Conservation (phyloP, 2,113 vertebrate species). For the Andinoacara biseriatus region DNA sequence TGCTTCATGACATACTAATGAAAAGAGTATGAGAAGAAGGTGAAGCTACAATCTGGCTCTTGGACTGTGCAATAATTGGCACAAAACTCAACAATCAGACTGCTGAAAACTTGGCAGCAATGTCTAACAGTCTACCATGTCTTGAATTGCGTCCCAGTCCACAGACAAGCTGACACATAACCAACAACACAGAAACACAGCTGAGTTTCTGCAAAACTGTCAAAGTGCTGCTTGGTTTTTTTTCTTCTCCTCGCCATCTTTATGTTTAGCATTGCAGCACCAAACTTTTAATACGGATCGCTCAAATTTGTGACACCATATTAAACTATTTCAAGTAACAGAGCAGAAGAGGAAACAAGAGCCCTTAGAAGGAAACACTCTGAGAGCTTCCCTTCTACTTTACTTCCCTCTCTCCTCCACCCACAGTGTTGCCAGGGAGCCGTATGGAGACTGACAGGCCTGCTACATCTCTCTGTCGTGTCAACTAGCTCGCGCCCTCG, state of each 20-base stretch:
- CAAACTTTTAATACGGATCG: constrained; percentile 53
- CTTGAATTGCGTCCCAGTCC: constrained; percentile 39
- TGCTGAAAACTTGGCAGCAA: constrained; percentile 34
- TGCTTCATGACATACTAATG: neutral
- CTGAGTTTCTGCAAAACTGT: constrained; percentile 9
- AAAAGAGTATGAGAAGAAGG: constrained; percentile 10
- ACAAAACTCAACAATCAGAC: constrained; percentile 43
- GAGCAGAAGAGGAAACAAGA: constrained; percentile 51
- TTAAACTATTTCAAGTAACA: constrained; percentile 27
- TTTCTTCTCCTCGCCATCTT: constrained; percentile 12
- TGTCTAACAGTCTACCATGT: constrained; percentile 22
- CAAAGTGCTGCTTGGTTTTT: constrained; percentile 15
- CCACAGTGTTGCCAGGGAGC: constrained; percentile 49
- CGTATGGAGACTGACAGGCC: constrained; percentile 72
- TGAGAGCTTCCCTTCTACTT: constrained; percentile 24
- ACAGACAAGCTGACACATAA: constrained; percentile 33
- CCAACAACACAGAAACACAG: constrained; percentile 14
- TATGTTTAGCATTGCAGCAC: constrained; percentile 10
- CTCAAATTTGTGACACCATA: constrained; percentile 50
- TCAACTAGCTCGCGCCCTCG: constrained; percentile 69
- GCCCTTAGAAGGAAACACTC: constrained; percentile 34
- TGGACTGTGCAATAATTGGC: constrained; percentile 40
- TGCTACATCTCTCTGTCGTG: constrained; percentile 62
- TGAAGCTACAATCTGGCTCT: constrained; percentile 30
- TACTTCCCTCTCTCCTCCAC: constrained; percentile 45